Evolutionary conservation across 2,113 vertebrate genomes (phyloP).

Genomic region (Propithecus coquereli): DNA sequence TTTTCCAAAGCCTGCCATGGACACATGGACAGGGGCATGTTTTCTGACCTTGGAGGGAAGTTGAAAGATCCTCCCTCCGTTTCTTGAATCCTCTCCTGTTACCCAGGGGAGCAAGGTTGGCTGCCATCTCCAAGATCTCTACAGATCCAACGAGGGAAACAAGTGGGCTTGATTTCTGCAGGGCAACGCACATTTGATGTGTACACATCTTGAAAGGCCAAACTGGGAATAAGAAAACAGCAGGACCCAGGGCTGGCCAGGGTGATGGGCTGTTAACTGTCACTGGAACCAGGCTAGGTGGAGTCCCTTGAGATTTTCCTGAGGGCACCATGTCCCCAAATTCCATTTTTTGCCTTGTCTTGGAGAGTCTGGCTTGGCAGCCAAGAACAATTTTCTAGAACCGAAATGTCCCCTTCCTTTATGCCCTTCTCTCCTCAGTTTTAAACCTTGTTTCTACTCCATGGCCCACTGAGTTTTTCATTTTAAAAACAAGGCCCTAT

Average conservation of each 20-base stretch:
- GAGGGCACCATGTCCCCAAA: not conserved
- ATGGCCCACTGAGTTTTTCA: not conserved
- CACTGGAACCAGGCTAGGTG: not conserved
- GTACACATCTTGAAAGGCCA: not conserved
- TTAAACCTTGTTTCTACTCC: not conserved
- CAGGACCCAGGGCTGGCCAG: not conserved
- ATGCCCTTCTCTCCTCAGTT: not conserved
- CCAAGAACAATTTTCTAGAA: not conserved
- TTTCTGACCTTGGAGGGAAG: not conserved
- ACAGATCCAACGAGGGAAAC: not conserved
- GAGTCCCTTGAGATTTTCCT: not conserved
- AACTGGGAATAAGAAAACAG: not conserved
- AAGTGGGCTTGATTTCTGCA: not conserved
- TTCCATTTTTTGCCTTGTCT: not conserved
- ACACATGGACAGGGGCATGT: not conserved
- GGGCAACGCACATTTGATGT: too few relatives aligned
- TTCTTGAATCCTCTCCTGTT: not conserved
- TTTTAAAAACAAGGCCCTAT: not conserved
- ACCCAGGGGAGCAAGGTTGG: not conserved
- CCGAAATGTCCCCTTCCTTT: not conserved
- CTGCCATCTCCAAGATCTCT: not conserved
- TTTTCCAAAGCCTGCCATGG: conserved; percentile 22
- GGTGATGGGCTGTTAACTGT: not conserved
- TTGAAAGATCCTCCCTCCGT: not conserved
- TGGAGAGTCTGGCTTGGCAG: not conserved